phyloP scores from a whole-genome alignment of 2,113 vertebrate species.

The Ginglymostoma cirratum region DNA sequence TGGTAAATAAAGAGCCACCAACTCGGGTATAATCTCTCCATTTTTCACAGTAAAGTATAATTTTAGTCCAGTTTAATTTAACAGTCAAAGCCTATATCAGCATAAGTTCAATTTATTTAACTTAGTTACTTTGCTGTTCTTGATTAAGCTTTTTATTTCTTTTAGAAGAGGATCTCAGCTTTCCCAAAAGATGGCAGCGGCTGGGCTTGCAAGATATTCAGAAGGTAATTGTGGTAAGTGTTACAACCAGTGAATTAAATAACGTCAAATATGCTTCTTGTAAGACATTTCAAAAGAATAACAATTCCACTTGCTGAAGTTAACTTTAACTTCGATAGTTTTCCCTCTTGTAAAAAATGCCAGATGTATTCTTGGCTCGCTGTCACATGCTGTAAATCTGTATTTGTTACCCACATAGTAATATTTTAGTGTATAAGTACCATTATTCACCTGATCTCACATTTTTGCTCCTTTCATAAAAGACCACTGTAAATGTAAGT shows the following conservation, averaged over 20 bases:
- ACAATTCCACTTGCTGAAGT: background rate
- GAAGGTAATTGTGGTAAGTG: background rate
- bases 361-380: background rate
- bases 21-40: background rate
- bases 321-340: background rate
- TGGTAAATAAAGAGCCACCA: background rate
- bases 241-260: background rate
- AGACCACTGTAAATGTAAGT: background rate
- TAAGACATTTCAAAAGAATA: background rate
- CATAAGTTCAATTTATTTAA: background rate
- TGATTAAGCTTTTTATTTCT: background rate
- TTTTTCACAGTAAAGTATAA: background rate
- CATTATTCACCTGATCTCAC: background rate
- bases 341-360: background rate
- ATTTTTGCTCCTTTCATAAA: background rate
- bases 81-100: background rate
- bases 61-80: background rate
- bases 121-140: background rate
- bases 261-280: background rate
- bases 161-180: background rate
- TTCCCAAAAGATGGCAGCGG: slow-evolving; percentile 29
- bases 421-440: background rate
- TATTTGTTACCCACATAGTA: background rate
- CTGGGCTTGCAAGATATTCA: background rate
- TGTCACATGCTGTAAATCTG: background rate